A percentile compares a stretch with the other conserved stretches of the same genome.
Conservation (phyloP, 2,113 vertebrate species). For the Ondatra zibethicus region DNA sequence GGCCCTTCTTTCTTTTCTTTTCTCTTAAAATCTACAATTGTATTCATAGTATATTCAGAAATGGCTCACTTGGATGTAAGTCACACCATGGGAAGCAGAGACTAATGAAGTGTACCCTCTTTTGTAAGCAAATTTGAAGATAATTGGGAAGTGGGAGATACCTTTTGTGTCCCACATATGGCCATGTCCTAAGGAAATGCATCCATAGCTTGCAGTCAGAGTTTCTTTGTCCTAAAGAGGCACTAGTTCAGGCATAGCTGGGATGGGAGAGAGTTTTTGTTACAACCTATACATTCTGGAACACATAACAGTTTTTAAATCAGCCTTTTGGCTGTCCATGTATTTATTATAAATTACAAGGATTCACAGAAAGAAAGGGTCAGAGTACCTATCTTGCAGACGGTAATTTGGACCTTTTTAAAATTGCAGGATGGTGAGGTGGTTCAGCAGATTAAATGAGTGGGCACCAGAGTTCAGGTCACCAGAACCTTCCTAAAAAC, state of each 20-base stretch:
- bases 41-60: constrained; percentile 54
- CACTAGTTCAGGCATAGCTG: not conserved
- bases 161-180: not conserved
- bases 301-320: not conserved
- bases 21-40: constrained; percentile 50
- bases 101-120: not conserved
- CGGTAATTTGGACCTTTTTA: constrained; percentile 38
- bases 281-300: not conserved
- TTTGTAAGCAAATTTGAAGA: constrained; percentile 48
- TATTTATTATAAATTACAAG: not conserved
- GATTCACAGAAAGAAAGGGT: not conserved
- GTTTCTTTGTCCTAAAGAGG: not conserved
- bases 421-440: not conserved
- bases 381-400: not conserved
- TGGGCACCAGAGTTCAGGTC: not conserved
- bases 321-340: not conserved
- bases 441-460: not conserved
- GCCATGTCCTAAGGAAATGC: not conserved
- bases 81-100: not conserved
- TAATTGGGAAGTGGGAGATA: not conserved
- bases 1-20: not conserved
- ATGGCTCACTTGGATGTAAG: not conserved
- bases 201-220: not conserved
- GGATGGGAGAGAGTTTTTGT: not conserved
- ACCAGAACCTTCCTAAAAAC: not conserved